These are phyloP conservation scores for Machaerirhynchus nigripectus DNA, from an alignment of 2,113 vertebrate genomes.

Conservation along the genomic window DNA sequence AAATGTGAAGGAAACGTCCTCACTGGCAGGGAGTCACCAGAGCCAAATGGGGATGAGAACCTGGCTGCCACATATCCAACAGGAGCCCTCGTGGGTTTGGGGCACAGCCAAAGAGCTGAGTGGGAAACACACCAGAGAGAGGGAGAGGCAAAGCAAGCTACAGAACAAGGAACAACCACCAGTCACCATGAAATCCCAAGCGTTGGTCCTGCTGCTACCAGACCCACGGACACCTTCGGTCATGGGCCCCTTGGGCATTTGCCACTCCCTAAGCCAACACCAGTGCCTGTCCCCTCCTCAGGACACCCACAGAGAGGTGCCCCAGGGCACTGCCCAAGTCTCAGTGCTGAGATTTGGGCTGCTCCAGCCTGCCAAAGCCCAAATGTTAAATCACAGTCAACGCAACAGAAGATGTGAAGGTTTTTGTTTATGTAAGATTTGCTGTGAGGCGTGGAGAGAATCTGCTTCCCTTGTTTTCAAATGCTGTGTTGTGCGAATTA, in stretches of 20 bases:
- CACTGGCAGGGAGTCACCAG: not conserved
- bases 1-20: not conserved
- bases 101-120: not conserved
- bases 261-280: not conserved
- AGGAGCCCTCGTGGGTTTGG: not conserved
- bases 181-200: not conserved
- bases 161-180: not conserved
- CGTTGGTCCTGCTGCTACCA: rapidly evolving
- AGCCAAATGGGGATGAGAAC: not conserved
- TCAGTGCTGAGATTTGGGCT: not conserved
- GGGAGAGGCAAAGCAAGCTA: not conserved
- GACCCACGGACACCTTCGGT: rapidly evolving
- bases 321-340: not conserved
- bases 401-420: not conserved
- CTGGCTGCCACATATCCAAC: not conserved
- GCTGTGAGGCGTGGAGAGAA: not conserved
- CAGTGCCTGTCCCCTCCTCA: not conserved
- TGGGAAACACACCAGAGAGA: not conserved
- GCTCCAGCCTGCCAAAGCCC: not conserved
- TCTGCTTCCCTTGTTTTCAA: conserved; percentile 29
- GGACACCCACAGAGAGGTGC: not conserved
- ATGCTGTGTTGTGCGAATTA: not conserved
- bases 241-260: rapidly evolving
- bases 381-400: not conserved
- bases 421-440: not conserved